A percentile compares a stretch with the other conserved stretches of the same genome.
Conservation (phyloP, 1,140 invertebrate species). For the Sitophilus oryzae region DNA sequence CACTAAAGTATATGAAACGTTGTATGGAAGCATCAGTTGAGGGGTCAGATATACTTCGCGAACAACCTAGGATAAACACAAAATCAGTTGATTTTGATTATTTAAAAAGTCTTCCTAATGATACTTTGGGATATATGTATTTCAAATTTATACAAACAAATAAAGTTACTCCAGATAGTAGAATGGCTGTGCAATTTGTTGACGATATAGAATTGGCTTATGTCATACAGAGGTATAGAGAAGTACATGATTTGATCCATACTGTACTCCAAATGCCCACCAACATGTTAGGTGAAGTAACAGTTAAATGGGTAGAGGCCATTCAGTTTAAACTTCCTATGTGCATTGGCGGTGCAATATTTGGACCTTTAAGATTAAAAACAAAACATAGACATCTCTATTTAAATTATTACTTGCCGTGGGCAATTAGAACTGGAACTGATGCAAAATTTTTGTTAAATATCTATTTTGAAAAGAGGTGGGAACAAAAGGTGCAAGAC, state of each 20-base stretch:
- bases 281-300: slow-evolving; percentile 91
- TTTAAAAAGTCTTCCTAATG: slow-evolving; percentile 65
- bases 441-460: slow-evolving; percentile 71
- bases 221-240: slow-evolving; percentile 94
- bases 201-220: slow-evolving; percentile 88
- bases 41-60: slow-evolving; percentile 65
- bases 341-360: slow-evolving; percentile 80
- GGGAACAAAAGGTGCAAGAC: slow-evolving; percentile 81
- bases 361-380: slow-evolving; percentile 74
- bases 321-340: slow-evolving; percentile 86
- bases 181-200: slow-evolving; percentile 84
- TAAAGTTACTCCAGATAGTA: slow-evolving; percentile 88
- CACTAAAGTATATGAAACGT: slow-evolving; percentile 60
- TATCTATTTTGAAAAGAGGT: slow-evolving; percentile 90
- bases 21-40: slow-evolving; percentile 56
- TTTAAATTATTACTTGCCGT: slow-evolving; percentile 72
- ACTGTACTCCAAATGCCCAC: slow-evolving; percentile 88
- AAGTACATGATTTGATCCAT: slow-evolving; percentile 94
- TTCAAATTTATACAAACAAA: slow-evolving; percentile 74
- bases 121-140: slow-evolving; percentile 80
- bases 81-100: slow-evolving; percentile 70
- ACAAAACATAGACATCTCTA: slow-evolving; percentile 83
- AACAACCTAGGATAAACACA: slow-evolving; percentile 83
- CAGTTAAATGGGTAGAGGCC: slow-evolving; percentile 96
- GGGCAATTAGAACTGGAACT: slow-evolving; percentile 78